Evolutionary conservation across 2,797 vertebrate species (phyloP), one percentile per base, ranked within the genome.

Genomic region (Garrulus glandarius): DNA sequence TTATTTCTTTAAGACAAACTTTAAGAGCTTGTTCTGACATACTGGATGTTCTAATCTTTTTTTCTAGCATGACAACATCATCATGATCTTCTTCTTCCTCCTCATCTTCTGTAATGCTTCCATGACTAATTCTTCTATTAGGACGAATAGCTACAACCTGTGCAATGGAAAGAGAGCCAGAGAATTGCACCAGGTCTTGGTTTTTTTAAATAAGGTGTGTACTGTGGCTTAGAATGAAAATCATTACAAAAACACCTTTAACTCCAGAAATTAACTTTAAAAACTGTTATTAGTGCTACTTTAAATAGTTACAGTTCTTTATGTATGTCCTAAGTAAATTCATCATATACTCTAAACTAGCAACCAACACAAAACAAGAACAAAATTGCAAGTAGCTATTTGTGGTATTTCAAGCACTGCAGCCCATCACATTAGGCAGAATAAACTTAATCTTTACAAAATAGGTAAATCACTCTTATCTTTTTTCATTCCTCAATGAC

Each of bases 1-100:
- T 99, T 12, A 99, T 98, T 96, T 99, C 99, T 92, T 99, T 99
- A 46, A 99, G 91, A 87, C 99, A 99, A 96, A 99, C 98, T 97
- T 97, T 98, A 76, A 99, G 97, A 11, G 99, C 99, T 69, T 98
- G 98, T 72, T 99, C 99, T 3, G 99, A 98, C 99, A 99, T 99
- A 91, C 96, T 99, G 53, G 98, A 99, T 5, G 97, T 97, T 29
- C 98, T 98, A 27, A 99, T 98, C 96, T 99, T 99, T 95, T 97
- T 99, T 97, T 99, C 99, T 83, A 99, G 96, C 64, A 98, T 91
- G 19, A 98, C 95, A 9, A 97, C 98, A 92, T 99, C 99, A 95
- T 99, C 99, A 1, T 98, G 98, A 84, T 99, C 99, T 36, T 99
- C 99, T 13, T 99, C 99, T 4, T 99, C 99, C 21, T 98, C 99